Conservation (phyloP, 2,888 invertebrate genomes). For the Hylaea fasciaria region DNA sequence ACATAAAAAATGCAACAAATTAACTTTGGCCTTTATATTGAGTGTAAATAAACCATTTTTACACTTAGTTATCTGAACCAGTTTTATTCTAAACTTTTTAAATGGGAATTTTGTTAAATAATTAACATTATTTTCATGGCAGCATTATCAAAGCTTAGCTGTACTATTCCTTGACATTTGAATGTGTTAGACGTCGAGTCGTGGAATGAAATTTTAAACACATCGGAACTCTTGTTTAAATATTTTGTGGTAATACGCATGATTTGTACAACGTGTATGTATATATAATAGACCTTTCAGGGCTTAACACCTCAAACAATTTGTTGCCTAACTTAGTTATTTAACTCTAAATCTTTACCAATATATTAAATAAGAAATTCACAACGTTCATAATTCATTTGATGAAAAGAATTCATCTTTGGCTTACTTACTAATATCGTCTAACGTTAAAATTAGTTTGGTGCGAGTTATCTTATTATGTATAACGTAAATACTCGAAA, state of each 20-base stretch:
- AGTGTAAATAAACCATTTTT: slow-evolving; percentile 47
- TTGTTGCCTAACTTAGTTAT: slow-evolving; percentile 43
- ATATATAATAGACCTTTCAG: slow-evolving; percentile 30
- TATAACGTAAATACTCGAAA: slow-evolving; percentile 10
- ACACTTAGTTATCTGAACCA: slow-evolving; percentile 9
- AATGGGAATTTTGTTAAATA: no score
- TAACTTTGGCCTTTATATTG: slow-evolving; percentile 18
- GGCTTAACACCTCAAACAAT: slow-evolving; percentile 17
- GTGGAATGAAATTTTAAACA: no score
- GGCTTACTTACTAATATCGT: slow-evolving; percentile 73
- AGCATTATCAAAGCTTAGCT: no score
- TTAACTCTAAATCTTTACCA: slow-evolving; percentile 54
- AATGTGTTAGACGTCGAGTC: no score
- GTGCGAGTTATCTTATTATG: slow-evolving; percentile 54
- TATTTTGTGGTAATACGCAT: no score
- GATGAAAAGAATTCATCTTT: slow-evolving; percentile 82
- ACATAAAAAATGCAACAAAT: slow-evolving; percentile 37
- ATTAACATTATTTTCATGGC: no score
- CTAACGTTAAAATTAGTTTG: slow-evolving; percentile 69
- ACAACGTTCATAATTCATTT: slow-evolving; percentile 77
- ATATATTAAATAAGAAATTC: slow-evolving; percentile 68
- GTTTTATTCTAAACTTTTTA: not conserved
- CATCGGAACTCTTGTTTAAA: no score
- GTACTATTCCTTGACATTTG: no score
- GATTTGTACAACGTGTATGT: not conserved